These are phyloP conservation scores for Aleiodes sp. DNA, from an alignment of 1,140 invertebrate species.

Conservation along the genomic window DNA sequence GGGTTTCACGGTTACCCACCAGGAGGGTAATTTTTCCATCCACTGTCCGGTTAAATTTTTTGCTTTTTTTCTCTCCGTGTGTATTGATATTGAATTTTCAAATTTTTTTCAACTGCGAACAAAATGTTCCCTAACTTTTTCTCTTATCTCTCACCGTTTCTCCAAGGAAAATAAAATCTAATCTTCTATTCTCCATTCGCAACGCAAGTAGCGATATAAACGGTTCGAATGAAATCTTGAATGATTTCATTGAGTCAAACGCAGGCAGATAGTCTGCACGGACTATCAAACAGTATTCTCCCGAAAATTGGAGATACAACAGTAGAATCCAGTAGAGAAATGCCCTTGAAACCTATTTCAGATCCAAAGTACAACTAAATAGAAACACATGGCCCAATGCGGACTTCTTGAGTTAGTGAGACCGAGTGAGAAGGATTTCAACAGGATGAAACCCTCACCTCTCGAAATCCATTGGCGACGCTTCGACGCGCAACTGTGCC, in stretches of 20 bases:
- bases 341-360: slow-evolving; percentile 1
- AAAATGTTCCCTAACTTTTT: no score
- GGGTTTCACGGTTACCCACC: no score
- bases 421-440: neutral
- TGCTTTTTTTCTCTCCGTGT: no score
- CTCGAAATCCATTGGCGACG: slow-evolving; percentile 3
- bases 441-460: neutral
- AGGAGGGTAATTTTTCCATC: no score
- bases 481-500: neutral
- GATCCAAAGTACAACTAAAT: neutral
- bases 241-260: slow-evolving; percentile 51
- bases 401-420: neutral
- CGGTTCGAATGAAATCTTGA: no score
- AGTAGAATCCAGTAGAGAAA: neutral
- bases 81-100: no score
- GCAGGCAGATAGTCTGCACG: slow-evolving; percentile 21
- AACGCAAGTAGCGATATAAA: no score
- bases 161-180: no score
- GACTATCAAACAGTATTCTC: neutral
- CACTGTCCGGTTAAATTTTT: no score
- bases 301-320: neutral
- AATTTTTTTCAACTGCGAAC: no score
- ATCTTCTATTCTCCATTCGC: no score
- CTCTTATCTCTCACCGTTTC: no score
- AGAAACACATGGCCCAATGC: neutral